Percentiles rank a stretch among this genome's conserved stretches.
These are phyloP conservation scores for Pomatorhinus ruficollis DNA, from an alignment of 2,113 vertebrate species.

Conservation along the genomic window DNA sequence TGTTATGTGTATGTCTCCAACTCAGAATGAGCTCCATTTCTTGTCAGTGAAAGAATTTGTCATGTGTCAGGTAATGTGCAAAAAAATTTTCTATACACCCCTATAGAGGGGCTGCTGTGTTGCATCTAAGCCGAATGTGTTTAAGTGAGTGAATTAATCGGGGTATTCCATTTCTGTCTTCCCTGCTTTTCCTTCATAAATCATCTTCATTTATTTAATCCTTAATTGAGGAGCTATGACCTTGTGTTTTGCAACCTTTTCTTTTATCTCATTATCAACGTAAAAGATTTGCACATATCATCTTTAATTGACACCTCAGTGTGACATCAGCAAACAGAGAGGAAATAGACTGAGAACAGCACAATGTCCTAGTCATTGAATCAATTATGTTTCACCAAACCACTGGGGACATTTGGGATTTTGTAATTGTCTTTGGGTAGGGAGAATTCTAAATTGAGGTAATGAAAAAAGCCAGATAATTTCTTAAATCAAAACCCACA, in stretches of 20 bases:
- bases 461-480: background rate
- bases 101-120: background rate
- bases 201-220: conserved; percentile 62
- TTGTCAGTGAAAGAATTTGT: background rate
- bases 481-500: background rate
- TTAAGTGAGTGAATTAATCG: conserved; percentile 10
- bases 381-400: conserved; percentile 40
- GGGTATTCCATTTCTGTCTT: background rate
- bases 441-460: background rate
- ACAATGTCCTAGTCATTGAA: conserved; percentile 6
- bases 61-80: background rate
- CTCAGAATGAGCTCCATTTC: background rate
- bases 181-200: conserved; percentile 31
- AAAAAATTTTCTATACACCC: background rate
- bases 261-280: conserved; percentile 64
- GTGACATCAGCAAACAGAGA: conserved; percentile 71
- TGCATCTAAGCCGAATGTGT: background rate
- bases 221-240: conserved; percentile 66
- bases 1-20: background rate
- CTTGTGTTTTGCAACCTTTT: conserved; percentile 69
- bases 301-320: conserved; percentile 76
- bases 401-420: background rate
- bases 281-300: conserved; percentile 77
- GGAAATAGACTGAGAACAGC: conserved; percentile 34
- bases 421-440: background rate